Base-by-base conservation (phyloP, 2,113 vertebrate species). In the Oncorhynchus masou region DNA sequence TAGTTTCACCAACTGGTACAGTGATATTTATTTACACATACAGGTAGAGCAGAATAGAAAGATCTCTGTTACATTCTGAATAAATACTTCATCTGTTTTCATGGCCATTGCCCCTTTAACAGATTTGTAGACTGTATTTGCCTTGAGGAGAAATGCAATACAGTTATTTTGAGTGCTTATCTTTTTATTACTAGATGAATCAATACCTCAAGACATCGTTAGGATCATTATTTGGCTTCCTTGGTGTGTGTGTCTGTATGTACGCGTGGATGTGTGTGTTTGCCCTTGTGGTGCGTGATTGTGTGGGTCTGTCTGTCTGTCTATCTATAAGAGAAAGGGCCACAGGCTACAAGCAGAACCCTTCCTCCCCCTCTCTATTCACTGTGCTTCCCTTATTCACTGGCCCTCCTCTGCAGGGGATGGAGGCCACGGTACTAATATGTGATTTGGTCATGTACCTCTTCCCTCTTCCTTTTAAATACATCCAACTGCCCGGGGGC, bases 381-480 rank as follows among this genome's bases (percentile, higher is more conserved):
- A 80, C 82, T 83, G 83, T 82, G 74, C 59, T 64, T 68, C 51
- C 77, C 85, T 78, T 85, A 80, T 77, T 84, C 81, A 75, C 83
- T 76, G 79, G 76, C 6, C 5, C 31, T 34, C 31, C 31, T 34
- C 31, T 34, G 31, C 31, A 34, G 31, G 31, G 80, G 81, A 78
- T 84, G 64, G 81, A 71, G 29, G 83, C 76, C 57, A 69, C 59
- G 65, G 79, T 80, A 77, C 86, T 87, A 82, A 81, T 86, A 85
- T 84, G 83, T 78, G 80, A 85, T 88, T 87, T 78, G 79, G 78
- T 81, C 79, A 73, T 78, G 81, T 34, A 34, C 31, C 31, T 34
- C 31, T 31, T 31, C 31, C 80, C 78, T 75, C 69, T 82, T 76
- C 81, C 77, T 76, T 86, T 88, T 84, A 88, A 88, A 89, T 80